Conservation (phyloP, 2,888 invertebrate genomes). For the Athalia cordata region DNA sequence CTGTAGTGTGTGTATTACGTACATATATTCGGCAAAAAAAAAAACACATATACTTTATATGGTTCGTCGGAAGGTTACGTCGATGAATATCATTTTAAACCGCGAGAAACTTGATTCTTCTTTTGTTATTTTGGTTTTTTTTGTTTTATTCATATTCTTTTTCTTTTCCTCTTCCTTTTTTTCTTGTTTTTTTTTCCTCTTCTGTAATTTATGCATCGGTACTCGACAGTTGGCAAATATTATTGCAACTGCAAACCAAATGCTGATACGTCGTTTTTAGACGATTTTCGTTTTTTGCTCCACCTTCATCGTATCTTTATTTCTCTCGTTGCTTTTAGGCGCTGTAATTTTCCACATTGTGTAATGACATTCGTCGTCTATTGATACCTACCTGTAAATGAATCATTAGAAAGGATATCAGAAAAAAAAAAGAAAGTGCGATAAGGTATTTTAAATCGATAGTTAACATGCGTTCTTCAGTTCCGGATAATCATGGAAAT, state of each 20-base stretch:
- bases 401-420: neutral
- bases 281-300: neutral
- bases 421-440: neutral
- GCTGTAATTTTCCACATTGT: slow-evolving; percentile 28
- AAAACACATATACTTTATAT: too few species aligned
- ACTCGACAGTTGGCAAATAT: slow-evolving; percentile 10
- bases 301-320: neutral
- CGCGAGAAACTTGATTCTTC: too few species aligned
- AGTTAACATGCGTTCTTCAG: too few species aligned
- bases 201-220: neutral
- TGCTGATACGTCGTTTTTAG: neutral
- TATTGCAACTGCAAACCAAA: slow-evolving; percentile 5
- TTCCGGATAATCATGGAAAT: too few species aligned
- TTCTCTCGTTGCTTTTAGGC: neutral
- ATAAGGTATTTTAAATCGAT: too few species aligned
- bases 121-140: neutral
- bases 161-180: neutral
- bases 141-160: neutral
- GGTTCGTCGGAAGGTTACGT: too few species aligned
- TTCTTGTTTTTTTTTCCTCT: slow-evolving; percentile 1
- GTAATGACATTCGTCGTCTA: slow-evolving; percentile 14
- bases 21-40: too few species aligned
- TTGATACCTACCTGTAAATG: slow-evolving; percentile 3
- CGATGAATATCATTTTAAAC: too few species aligned
- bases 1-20: too few species aligned